Percentiles rank a stretch among this genome's conserved stretches.
These are phyloP conservation scores for Coregonus ussuriensis DNA, from an alignment of 2,797 vertebrate species.

Conservation along the genomic window DNA sequence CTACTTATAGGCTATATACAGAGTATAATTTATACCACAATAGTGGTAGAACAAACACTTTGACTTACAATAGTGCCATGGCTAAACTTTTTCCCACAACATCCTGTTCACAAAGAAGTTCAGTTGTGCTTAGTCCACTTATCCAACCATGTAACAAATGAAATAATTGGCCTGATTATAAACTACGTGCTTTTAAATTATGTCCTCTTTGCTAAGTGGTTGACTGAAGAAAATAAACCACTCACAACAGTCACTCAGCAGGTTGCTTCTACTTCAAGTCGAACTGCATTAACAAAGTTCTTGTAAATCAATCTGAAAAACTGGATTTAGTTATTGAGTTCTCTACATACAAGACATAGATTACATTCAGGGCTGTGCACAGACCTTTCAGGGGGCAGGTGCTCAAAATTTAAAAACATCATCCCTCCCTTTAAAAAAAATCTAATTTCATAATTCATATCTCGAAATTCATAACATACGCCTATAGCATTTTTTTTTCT, in stretches of 20 bases:
- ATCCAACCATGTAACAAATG: not conserved
- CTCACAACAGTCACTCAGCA: conserved; percentile 13
- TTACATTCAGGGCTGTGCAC: conserved; percentile 1
- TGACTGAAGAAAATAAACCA: conserved; percentile 26
- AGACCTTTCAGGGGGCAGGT: too few species aligned
- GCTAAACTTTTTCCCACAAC: not conserved
- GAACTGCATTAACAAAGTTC: conserved; percentile 41
- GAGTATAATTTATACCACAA: too few species aligned
- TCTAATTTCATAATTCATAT: too few species aligned
- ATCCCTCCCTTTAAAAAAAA: too few species aligned
- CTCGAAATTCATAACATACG: too few species aligned
- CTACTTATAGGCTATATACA: not conserved
- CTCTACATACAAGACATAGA: conserved; percentile 24
- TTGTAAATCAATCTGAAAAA: conserved; percentile 29
- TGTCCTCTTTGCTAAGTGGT: not conserved
- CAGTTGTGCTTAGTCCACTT: not conserved
- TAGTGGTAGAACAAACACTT: not conserved
- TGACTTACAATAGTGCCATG: not conserved
- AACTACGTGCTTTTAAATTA: not conserved
- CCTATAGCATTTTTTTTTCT: too few species aligned
- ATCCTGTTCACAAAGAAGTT: not conserved
- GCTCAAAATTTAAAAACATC: too few species aligned
- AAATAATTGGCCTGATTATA: not conserved
- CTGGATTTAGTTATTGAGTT: conserved; percentile 10
- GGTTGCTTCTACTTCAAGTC: conserved; percentile 19